These are phyloP conservation scores for Rhinolophus ferrumequinum DNA, from an alignment of 2,113 vertebrate species.

Conservation along the genomic window DNA sequence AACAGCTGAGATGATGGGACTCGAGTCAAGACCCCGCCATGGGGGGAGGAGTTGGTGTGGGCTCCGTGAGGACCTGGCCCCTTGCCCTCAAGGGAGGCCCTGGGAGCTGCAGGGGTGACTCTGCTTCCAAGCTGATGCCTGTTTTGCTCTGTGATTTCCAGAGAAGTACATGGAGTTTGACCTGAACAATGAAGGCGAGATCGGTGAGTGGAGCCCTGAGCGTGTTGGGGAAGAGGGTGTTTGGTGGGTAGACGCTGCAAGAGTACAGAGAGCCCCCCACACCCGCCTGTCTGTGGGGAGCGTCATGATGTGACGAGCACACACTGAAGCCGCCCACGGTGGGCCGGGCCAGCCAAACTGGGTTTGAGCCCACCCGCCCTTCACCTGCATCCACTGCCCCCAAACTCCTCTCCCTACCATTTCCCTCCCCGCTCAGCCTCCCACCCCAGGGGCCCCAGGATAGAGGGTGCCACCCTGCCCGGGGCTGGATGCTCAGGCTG, in stretches of 20 bases:
- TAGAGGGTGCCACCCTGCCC: background rate
- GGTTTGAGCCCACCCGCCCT: background rate
- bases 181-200: conserved; percentile 97
- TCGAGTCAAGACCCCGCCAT: accelerated
- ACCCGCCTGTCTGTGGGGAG: accelerated
- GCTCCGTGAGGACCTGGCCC: background rate
- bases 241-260: background rate
- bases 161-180: conserved; percentile 99
- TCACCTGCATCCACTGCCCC: background rate
- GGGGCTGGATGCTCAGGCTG: background rate
- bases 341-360: background rate
- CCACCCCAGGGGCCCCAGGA: background rate
- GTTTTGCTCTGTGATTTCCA: conserved; percentile 85
- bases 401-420: accelerated
- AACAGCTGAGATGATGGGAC: background rate
- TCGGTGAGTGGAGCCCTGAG: conserved; percentile 91
- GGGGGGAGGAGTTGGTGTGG: background rate
- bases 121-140: conserved; percentile 20
- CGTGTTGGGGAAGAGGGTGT: background rate
- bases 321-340: accelerated
- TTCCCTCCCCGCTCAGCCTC: background rate
- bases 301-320: accelerated
- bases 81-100: background rate
- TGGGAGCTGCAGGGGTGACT: background rate
- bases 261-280: background rate